Conservation (phyloP, 2,113 vertebrate genomes). For the Atractosteus spatula region DNA sequence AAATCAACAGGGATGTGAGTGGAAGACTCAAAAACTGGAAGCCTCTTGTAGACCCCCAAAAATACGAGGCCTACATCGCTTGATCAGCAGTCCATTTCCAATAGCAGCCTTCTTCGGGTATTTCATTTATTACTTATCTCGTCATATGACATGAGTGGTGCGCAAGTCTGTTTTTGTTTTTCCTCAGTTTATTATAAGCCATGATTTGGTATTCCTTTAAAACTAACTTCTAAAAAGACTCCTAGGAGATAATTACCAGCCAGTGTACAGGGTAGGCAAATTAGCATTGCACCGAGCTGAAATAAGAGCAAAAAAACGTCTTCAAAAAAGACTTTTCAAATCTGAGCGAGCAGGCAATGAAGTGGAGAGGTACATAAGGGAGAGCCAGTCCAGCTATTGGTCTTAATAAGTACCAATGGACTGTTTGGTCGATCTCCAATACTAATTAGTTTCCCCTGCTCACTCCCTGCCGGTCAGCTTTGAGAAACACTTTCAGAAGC, state of each 20-base stretch:
- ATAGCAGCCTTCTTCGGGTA: too few relatives aligned
- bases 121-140: too few relatives aligned
- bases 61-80: too few relatives aligned
- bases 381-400: constrained; percentile 27
- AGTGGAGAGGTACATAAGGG: constrained; percentile 36
- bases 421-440: constrained; percentile 37
- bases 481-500: constrained; percentile 37
- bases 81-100: too few relatives aligned
- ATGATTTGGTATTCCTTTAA: constrained; percentile 52
- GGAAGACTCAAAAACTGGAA: too few relatives aligned
- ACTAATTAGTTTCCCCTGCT: constrained; percentile 47
- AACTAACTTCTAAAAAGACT: constrained; percentile 19
- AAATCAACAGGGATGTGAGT: constrained; percentile 13
- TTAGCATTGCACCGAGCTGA: constrained; percentile 33
- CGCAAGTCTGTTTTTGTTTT: constrained; percentile 44
- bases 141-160: constrained; percentile 10
- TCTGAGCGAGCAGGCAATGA: constrained; percentile 20
- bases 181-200: constrained; percentile 44
- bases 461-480: constrained; percentile 55
- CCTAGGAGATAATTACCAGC: constrained; percentile 38
- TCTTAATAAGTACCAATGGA: constrained; percentile 51
- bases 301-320: constrained; percentile 32
- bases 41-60: too few relatives aligned
- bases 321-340: constrained; percentile 27
- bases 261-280: constrained; percentile 47